Evolutionary conservation across 1,140 invertebrate species (phyloP).

Genomic region (Drosophila carrolli): DNA sequence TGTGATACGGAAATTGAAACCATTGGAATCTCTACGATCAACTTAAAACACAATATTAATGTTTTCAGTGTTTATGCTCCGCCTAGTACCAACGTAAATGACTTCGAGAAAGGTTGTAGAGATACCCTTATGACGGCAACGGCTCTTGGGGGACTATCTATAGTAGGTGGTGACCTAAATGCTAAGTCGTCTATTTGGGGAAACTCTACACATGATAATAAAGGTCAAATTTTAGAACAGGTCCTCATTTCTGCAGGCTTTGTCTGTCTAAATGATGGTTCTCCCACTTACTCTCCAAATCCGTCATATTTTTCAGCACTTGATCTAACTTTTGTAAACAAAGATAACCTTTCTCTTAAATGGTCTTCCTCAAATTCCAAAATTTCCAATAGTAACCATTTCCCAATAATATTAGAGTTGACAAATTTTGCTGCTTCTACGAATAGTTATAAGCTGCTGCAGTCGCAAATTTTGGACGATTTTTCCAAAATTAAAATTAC

Average conservation of each 20-base stretch:
- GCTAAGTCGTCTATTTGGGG: conserved; percentile 1
- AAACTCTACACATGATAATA: conserved; percentile 1
- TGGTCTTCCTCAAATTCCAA: conserved; percentile 2
- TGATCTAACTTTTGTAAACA: conserved; percentile 2
- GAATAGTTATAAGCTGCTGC: neutral
- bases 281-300: neutral
- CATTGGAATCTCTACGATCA: too few species aligned
- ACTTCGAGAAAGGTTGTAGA: too few species aligned
- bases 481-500: conserved; percentile 4
- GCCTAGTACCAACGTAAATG: too few species aligned
- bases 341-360: neutral
- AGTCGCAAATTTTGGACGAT: neutral
- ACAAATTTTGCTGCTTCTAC: neutral
- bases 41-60: too few species aligned
- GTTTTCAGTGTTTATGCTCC: too few species aligned
- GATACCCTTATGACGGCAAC: too few species aligned
- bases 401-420: conserved; percentile 1
- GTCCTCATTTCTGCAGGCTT: conserved; percentile 1
- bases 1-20: too few species aligned
- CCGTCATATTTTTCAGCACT: neutral
- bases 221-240: conserved; percentile 1
- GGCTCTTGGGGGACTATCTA: neutral
- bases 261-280: neutral
- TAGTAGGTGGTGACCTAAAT: neutral
- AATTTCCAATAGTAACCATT: neutral